Evolutionary conservation across 2,797 vertebrate species (phyloP).

Genomic region (Geotrypetes seraphini): DNA sequence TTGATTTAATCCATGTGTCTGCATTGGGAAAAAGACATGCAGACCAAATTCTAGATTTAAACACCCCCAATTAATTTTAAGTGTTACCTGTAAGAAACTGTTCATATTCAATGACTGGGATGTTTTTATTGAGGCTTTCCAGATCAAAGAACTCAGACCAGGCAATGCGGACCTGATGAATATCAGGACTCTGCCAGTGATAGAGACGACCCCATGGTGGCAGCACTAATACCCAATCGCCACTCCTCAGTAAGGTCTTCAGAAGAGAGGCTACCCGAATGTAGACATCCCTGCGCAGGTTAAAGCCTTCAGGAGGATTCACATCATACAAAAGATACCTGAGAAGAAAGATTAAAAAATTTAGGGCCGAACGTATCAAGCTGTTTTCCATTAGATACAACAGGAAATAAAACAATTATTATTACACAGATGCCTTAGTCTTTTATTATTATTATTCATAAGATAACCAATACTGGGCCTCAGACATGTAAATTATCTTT

Average conservation of each 20-base stretch:
- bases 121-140: slow-evolving; percentile 73
- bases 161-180: slow-evolving; percentile 77
- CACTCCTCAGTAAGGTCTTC: slow-evolving; percentile 70
- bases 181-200: slow-evolving; percentile 89
- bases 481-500: too few relatives aligned
- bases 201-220: slow-evolving; percentile 94
- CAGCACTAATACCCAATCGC: slow-evolving; percentile 86
- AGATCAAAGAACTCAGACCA: slow-evolving; percentile 89
- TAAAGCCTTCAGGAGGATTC: slow-evolving; percentile 93
- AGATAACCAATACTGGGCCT: too few relatives aligned
- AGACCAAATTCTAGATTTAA: background rate
- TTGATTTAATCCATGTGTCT: background rate
- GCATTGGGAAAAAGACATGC: background rate
- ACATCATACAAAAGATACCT: slow-evolving; percentile 93
- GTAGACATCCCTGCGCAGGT: slow-evolving; percentile 88
- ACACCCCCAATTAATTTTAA: background rate
- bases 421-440: too few relatives aligned
- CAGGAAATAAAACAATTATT: too few relatives aligned
- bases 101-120: slow-evolving; percentile 87
- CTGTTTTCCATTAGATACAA: too few relatives aligned
- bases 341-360: too few relatives aligned
- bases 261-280: slow-evolving; percentile 82
- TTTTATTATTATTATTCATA: too few relatives aligned
- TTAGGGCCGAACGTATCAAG: too few relatives aligned
- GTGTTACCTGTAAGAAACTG: slow-evolving; percentile 81